Base-by-base conservation (phyloP, 1,140 invertebrate species). In the Rhysida immarginata region DNA sequence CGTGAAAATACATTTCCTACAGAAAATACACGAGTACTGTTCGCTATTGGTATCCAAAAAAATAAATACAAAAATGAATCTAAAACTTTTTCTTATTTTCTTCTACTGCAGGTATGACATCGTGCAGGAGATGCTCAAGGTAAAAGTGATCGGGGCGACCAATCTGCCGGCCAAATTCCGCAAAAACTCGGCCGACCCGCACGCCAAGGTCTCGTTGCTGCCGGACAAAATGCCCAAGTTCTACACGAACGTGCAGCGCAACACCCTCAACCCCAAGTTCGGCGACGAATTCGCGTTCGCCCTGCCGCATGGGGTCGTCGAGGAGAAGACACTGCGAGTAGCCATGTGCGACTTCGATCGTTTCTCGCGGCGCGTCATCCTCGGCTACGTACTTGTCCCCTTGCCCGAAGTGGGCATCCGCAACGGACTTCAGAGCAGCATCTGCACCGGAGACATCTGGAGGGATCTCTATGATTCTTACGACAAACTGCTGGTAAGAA, bases 231-330 rank as follows among this genome's bases (percentile, higher is more conserved):
- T 51, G 13, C 61, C 61, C 1, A 63, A 63, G 26, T 62, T 62
- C 35, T 52, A 59, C 21, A 60, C 59, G n/a, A 59, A 59, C 35
- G 58, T 63, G n/a, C 63, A 64, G 26, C 63, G 64, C 42, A 67
- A 64, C 25, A 66, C 63, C 0, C 56, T 61, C 25, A 62, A 67
- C 50, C 69, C 69, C 0, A 49, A 62, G 0, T 70, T 64, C 55
- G 63, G 66, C 25, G 67, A 69, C 55, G 60, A 56, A 16, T 69
- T 69, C 35, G 45, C 53, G 1, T 68, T 68, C 49, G 55, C 54
- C 13, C 57, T 68, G 0, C 53, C 59, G 29, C 51, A 55, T 14
- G 64, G 65, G 11, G 59, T 64, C 51, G 29, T 69, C 8, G 58
- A 55, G 11, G 63, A 62, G 18, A 66, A 64, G 21, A 56, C 53